These are phyloP conservation scores for Pelecanoides urinatrix DNA, from an alignment of 2,113 vertebrate species.

Conservation along the genomic window DNA sequence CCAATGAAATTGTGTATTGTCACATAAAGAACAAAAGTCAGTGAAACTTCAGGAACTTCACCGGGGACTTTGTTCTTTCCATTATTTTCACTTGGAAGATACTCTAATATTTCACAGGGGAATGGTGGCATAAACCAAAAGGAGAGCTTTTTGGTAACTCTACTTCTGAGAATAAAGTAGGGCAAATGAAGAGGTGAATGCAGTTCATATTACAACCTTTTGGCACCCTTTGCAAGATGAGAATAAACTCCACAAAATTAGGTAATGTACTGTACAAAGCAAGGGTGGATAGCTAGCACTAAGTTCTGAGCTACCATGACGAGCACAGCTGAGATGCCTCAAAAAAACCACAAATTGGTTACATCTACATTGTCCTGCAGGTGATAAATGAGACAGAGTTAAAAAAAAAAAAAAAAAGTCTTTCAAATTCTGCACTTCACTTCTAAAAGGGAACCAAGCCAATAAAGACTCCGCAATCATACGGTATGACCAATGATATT, in stretches of 20 bases:
- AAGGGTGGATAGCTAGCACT: neutral
- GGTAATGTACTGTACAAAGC: neutral
- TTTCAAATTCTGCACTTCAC: constrained; percentile 42
- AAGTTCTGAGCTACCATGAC: neutral
- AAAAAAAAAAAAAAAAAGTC: neutral
- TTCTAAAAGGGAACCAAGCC: constrained; percentile 24
- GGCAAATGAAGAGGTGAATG: neutral
- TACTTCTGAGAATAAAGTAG: neutral
- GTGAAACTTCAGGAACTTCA: neutral
- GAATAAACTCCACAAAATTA: neutral
- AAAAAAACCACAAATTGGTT: neutral
- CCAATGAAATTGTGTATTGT: accelerated
- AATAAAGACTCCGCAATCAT: neutral
- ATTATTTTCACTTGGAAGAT: neutral
- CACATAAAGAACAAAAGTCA: neutral
- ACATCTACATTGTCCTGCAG: neutral
- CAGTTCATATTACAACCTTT: neutral
- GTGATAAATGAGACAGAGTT: neutral
- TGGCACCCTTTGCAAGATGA: neutral
- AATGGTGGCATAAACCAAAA: neutral
- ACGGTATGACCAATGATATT: constrained; percentile 39
- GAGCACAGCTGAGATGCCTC: neutral
- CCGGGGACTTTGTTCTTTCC: neutral
- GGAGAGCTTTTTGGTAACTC: neutral
- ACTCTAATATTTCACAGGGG: neutral